Conservation (phyloP, 2,888 invertebrate genomes). For the Caenorhabditis sp. region DNA sequence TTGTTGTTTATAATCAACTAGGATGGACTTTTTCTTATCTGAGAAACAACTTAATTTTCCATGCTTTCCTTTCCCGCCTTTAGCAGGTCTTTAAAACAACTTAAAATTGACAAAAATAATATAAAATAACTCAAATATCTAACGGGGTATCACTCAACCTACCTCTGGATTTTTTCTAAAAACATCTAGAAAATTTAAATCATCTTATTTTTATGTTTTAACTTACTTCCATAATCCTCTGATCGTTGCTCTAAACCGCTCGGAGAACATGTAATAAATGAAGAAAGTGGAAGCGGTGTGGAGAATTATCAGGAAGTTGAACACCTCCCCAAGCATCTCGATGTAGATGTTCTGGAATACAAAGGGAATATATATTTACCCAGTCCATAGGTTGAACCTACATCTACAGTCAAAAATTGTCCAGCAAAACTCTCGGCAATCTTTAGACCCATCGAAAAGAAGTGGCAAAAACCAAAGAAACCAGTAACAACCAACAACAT, state of each 20-base stretch:
- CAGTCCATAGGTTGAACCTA: neutral
- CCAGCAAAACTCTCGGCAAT: slow-evolving; percentile 37
- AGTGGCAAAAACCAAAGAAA: slow-evolving; percentile 42
- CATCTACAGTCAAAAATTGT: slow-evolving; percentile 34
- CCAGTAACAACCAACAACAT: slow-evolving; percentile 41
- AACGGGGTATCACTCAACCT: neutral
- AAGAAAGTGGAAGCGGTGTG: slow-evolving; percentile 41
- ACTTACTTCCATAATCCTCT: slow-evolving; percentile 32
- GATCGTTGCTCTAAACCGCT: slow-evolving; percentile 31
- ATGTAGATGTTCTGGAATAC: slow-evolving; percentile 30
- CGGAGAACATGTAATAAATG: slow-evolving; percentile 41
- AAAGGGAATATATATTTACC: neutral
- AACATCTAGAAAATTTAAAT: neutral
- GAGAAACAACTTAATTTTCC: no score
- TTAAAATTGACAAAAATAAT: neutral
- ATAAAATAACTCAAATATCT: neutral
- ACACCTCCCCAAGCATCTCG: slow-evolving; percentile 37
- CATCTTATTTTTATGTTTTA: neutral
- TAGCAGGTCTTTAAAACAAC: neutral
- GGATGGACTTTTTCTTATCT: no score
- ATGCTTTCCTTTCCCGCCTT: neutral
- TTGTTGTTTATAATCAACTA: no score
- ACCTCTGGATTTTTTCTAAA: neutral
- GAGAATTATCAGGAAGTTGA: slow-evolving; percentile 35
- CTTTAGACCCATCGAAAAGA: slow-evolving; percentile 39